Evolutionary conservation across 2,113 vertebrate genomes (phyloP).

Genomic region (Pagrus major): DNA sequence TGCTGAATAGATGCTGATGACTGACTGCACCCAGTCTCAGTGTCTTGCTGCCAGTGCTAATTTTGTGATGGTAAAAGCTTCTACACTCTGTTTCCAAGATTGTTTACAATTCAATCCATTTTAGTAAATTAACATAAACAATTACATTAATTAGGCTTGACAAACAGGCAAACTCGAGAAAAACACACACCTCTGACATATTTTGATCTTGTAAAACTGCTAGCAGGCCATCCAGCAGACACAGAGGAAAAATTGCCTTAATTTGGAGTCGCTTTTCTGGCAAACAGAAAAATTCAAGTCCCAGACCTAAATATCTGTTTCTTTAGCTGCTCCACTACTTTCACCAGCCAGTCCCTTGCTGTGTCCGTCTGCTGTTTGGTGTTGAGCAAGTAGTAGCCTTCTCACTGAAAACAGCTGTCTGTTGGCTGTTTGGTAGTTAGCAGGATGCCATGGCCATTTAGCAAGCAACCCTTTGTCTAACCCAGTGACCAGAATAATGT

Average conservation of each 20-base stretch:
- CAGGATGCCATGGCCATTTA: not conserved
- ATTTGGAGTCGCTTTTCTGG: not conserved
- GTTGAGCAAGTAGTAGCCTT: not conserved
- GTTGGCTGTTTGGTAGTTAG: not conserved
- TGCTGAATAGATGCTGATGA: not conserved
- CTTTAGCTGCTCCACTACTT: not conserved
- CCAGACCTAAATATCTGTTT: not conserved
- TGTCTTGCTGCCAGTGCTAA: not conserved
- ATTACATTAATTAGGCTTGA: not conserved
- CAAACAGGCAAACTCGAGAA: not conserved
- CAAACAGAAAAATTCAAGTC: not conserved
- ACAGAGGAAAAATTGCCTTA: no score
- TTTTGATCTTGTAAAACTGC: not conserved
- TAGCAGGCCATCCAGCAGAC: not conserved
- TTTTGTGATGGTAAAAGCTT: not conserved
- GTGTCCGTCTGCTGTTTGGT: not conserved
- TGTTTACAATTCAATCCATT: not conserved
- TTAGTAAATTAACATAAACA: not conserved
- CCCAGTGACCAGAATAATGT: no score
- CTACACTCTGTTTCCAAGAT: not conserved
- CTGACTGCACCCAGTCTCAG: not conserved
- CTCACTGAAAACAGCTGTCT: not conserved
- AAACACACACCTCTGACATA: not conserved
- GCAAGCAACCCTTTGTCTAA: not conserved
- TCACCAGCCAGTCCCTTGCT: not conserved